A percentile compares a stretch with the other conserved stretches of the same genome.
These are phyloP conservation scores for Glaucopsyche alexis DNA, from an alignment of 2,888 invertebrate genomes.

Conservation along the genomic window DNA sequence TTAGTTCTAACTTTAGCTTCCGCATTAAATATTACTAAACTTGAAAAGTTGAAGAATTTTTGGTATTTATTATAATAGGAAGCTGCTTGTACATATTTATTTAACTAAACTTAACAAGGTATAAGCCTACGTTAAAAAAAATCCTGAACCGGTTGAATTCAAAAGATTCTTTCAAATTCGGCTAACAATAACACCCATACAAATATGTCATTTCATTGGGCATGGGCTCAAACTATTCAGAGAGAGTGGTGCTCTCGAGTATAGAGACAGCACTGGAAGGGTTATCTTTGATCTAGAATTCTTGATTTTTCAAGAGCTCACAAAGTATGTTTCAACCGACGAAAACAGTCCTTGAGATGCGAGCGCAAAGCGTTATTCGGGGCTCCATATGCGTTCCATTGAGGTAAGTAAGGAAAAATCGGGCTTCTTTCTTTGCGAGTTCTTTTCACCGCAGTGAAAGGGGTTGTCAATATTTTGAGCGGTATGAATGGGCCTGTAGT, in stretches of 20 bases:
- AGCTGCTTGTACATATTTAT: too few relatives aligned
- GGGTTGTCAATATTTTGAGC: conserved; percentile 77
- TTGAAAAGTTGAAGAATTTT: too few relatives aligned
- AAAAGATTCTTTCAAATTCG: conserved; percentile 2
- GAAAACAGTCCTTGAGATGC: conserved; percentile 41
- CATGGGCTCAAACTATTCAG: conserved; percentile 18
- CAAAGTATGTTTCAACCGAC: conserved; percentile 50
- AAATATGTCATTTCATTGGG: conserved; percentile 25
- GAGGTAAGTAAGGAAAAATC: conserved; percentile 69
- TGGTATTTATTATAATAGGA: too few relatives aligned
- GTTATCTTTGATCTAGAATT: conserved; percentile 46
- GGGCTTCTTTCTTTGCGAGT: conserved; percentile 66
- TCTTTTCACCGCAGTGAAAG: conserved; percentile 69
- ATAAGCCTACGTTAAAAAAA: neutral
- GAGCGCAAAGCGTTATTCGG: conserved; percentile 56
- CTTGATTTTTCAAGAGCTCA: conserved; percentile 46
- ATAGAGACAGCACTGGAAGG: conserved; percentile 25
- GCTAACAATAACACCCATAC: conserved; percentile 1
- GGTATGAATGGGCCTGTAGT: conserved; percentile 67
- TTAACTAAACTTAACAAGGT: too few relatives aligned
- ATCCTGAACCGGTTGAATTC: neutral
- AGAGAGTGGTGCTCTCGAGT: neutral
- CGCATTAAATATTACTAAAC: neutral
- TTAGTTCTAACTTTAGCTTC: neutral
- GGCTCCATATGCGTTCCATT: conserved; percentile 62